A percentile compares a stretch with the other conserved stretches of the same genome.
Evolutionary conservation across 2,797 vertebrate species (phyloP).

Genomic region (Gorsachius magnificus): DNA sequence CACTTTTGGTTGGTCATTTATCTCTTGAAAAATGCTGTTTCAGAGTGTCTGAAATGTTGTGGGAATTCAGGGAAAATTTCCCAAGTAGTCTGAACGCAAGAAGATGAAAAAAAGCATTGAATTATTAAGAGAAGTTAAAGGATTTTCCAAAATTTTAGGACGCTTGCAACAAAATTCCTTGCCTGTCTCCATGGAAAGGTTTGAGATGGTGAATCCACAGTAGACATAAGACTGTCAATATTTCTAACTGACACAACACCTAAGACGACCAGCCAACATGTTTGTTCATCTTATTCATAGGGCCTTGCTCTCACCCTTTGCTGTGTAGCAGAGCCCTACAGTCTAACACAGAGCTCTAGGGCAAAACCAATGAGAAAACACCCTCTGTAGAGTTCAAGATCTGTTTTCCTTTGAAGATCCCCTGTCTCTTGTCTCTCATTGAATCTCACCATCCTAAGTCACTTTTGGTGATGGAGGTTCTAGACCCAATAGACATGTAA

Average conservation of each 20-base stretch:
- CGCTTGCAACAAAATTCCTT: not conserved
- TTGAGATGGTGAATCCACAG: not conserved
- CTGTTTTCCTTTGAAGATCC: not conserved
- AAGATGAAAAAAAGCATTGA: not conserved
- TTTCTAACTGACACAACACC: not conserved
- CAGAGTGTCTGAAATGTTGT: not conserved
- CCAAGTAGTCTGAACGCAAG: not conserved
- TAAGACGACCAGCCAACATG: not conserved
- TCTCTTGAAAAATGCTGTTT: not conserved
- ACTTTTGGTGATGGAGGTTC: not conserved
- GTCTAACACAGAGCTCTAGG: not conserved
- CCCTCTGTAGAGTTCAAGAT: not conserved
- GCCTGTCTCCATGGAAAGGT: not conserved
- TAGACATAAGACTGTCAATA: fast-evolving
- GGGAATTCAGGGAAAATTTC: not conserved
- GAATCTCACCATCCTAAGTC: not conserved
- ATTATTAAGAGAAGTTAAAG: not conserved
- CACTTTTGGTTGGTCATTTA: not conserved
- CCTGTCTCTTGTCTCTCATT: not conserved
- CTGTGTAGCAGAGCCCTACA: not conserved
- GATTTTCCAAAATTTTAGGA: not conserved
- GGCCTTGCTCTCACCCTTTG: not conserved
- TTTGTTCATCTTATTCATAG: not conserved
- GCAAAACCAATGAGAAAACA: not conserved
- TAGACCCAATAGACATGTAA: not conserved